phyloP scores from a whole-genome alignment of 2,113 vertebrate genomes.

The Trematocara stigmaticum region DNA sequence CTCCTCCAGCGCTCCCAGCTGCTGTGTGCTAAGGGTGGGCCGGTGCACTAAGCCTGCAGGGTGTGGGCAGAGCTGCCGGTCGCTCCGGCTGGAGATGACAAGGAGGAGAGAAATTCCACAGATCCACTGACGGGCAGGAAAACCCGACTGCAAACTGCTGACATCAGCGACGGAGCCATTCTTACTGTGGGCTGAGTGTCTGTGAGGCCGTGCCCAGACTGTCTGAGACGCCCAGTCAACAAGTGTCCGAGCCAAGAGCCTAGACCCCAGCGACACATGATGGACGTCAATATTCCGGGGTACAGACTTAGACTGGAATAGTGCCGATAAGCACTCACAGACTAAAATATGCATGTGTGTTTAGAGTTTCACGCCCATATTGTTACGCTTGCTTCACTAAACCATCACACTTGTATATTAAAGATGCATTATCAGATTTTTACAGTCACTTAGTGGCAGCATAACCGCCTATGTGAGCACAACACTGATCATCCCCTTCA shows the following conservation, averaged over 20 bases:
- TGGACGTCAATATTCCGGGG: not conserved
- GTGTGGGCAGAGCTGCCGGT: not conserved
- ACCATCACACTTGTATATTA: not conserved
- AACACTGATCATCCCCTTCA: not conserved
- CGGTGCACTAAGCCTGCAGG: not conserved
- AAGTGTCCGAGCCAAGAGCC: constrained; percentile 38
- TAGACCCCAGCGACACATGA: constrained; percentile 4
- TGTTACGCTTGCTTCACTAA: not conserved
- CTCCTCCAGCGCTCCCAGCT: not conserved
- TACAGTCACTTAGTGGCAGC: not conserved
- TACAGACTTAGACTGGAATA: not conserved
- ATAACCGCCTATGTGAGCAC: not conserved
- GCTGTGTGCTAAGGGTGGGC: constrained; percentile 47
- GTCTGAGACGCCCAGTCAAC: constrained; percentile 45
- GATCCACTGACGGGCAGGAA: constrained; percentile 42
- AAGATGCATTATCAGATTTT: not conserved
- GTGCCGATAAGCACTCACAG: not conserved
- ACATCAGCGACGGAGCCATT: constrained; percentile 42
- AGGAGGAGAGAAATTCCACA: constrained; percentile 71
- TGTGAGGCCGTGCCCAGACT: constrained; percentile 26
- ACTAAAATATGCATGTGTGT: not conserved
- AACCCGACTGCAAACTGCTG: constrained; percentile 47
- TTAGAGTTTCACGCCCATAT: not conserved
- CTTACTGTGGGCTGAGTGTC: constrained; percentile 19
- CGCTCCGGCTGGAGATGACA: constrained; percentile 40